Evolutionary conservation across 2,888 invertebrate species (phyloP), one percentile per base, ranked within the genome.

Genomic region (Litoditis marina): DNA sequence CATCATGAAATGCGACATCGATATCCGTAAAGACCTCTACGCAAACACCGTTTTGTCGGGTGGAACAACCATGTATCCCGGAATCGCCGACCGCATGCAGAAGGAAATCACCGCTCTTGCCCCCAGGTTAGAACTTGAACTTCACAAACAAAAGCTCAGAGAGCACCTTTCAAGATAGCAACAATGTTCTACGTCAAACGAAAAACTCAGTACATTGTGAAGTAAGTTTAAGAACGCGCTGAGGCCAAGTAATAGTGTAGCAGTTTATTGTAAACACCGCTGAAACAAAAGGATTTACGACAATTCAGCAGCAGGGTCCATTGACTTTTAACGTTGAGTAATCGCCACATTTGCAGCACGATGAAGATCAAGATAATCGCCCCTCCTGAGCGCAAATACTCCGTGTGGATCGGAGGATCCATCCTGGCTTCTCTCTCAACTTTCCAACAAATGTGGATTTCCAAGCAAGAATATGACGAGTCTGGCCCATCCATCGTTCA

Each of bases 381-480:
- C 54, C 82, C 82, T 91, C 82, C 93, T 73, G 94, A 94, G 88
- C 89, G 94, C 85, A 94, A 94, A 86, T 94, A 94, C 88, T 93
- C 93, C 83, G 94, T 94, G 78, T 94, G 94, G 94, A 94, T 94
- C 88, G 94, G 94, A 85, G 94, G 94, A 78, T 94, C 94, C 85
- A 94, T 94, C 87, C 87, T 94, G 83, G 92, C 93, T 60, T 92
- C 92, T 7, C 86, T 94, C 79, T 90, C 90, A 84, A 91, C 91
- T 84, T 90, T 92, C 88, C 91, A 91, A 84, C 92, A 90, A 85
- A 92, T 92, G 89, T 94, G 92, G 92, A 81, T 81, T 78, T 76
- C 76, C 65, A 76, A 76, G 71, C 71, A 71, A 60, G 69, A 71
- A 63, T 73, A 74, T 69, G 74, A 74, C 72, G 77, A 77, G 64